Percentiles rank a stretch among this genome's conserved stretches.
Evolutionary conservation across 2,797 vertebrate species (phyloP).

Genomic region (Phrynocephalus guinanensis): DNA sequence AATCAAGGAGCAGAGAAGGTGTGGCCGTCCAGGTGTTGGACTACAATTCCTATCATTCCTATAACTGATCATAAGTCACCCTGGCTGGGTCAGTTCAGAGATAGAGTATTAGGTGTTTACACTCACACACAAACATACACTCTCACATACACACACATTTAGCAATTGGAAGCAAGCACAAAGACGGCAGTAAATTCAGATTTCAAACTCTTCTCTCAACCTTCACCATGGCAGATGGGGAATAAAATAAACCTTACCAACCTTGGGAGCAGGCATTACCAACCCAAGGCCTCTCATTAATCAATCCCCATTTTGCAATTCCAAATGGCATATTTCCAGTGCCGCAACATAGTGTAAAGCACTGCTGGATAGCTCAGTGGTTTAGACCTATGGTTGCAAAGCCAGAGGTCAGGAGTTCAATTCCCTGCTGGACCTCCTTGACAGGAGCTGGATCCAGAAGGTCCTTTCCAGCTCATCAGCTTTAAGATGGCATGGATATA

Average conservation of each 20-base stretch:
- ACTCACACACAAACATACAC: background rate
- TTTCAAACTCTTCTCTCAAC: background rate
- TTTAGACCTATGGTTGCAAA: no score
- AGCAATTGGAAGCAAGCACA: background rate
- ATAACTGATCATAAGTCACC: background rate
- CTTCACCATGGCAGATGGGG: background rate
- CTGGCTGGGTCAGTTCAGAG: background rate
- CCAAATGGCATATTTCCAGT: background rate
- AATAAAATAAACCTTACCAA: background rate
- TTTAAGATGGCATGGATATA: background rate
- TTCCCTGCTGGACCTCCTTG: no score
- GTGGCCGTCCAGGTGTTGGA: background rate
- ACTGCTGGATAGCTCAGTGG: no score
- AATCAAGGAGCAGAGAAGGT: no score
- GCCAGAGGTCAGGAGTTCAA: no score
- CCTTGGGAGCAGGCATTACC: background rate
- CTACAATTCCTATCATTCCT: background rate
- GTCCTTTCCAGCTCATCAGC: no score
- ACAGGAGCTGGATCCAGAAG: no score
- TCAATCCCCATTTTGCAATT: background rate
- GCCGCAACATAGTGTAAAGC: background rate
- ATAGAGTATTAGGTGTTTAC: background rate
- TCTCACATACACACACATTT: background rate
- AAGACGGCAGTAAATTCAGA: background rate
- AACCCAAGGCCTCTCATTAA: background rate